phyloP scores from a whole-genome alignment of 1,140 invertebrate species.

The Drosophila ironensis region DNA sequence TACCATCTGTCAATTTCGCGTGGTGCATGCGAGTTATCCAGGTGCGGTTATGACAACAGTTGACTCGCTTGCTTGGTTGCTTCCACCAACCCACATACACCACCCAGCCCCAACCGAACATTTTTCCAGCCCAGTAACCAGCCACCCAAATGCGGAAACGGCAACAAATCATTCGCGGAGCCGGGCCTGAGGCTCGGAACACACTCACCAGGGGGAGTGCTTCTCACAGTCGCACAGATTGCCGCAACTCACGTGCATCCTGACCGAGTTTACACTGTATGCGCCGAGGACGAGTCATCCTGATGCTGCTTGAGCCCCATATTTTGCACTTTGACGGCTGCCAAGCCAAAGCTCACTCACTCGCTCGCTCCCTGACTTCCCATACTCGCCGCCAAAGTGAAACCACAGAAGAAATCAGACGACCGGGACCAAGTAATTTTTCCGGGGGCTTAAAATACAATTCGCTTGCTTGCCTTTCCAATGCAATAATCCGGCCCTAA shows the following conservation, averaged over 20 bases:
- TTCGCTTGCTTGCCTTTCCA: not conserved
- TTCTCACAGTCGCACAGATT: slow-evolving; percentile 52
- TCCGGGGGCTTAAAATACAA: slow-evolving; percentile 4
- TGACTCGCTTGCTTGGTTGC: slow-evolving; percentile 22
- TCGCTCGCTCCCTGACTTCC: not conserved
- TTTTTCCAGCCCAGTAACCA: too few species aligned
- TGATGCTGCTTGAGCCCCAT: slow-evolving; percentile 42
- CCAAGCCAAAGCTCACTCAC: slow-evolving; percentile 27
- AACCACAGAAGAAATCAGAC: not conserved
- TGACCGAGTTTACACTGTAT: not conserved
- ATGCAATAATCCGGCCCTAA: not conserved
- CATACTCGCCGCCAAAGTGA: slow-evolving; percentile 12
- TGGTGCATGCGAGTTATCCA: not conserved
- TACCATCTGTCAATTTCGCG: too few species aligned
- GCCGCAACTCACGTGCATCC: slow-evolving; percentile 52
- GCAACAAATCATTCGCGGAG: slow-evolving; percentile 4
- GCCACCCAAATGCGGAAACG: not conserved
- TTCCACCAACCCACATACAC: not conserved
- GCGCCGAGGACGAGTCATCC: not conserved
- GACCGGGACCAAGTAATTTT: not conserved
- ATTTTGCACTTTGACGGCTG: slow-evolving; percentile 51
- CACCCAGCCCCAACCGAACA: not conserved
- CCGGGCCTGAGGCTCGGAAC: not conserved
- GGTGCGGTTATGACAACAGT: slow-evolving; percentile 31
- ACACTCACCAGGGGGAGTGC: too few species aligned